These are phyloP conservation scores for Battus philenor DNA, from an alignment of 1,140 invertebrate genomes.

Conservation along the genomic window DNA sequence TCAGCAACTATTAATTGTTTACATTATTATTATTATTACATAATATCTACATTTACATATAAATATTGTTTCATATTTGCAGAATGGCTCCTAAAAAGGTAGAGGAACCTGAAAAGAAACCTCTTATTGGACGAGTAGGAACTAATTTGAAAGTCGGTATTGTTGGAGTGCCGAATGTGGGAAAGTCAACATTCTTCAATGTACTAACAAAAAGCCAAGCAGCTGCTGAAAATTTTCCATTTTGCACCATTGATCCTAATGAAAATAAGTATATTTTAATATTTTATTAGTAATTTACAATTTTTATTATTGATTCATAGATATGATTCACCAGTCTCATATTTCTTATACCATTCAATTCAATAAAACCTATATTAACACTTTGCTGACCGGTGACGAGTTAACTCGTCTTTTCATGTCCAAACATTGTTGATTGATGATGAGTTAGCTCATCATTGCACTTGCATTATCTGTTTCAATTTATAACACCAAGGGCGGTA, in stretches of 20 bases:
- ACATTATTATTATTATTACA: too few species aligned
- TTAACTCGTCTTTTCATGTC: too few species aligned
- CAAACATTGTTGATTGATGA: too few species aligned
- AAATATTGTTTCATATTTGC: slow-evolving; percentile 25
- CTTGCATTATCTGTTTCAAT: too few species aligned
- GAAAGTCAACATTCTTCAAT: slow-evolving; percentile 99
- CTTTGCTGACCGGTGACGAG: too few species aligned
- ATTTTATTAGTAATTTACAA: slow-evolving; percentile 14
- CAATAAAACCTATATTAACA: not conserved
- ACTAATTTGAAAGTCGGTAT: slow-evolving; percentile 98
- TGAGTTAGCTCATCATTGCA: too few species aligned
- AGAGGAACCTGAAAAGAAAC: slow-evolving; percentile 89
- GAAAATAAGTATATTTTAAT: slow-evolving; percentile 94
- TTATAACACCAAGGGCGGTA: too few species aligned
- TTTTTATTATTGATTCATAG: not conserved
- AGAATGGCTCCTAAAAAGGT: slow-evolving; percentile 97
- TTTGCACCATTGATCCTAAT: slow-evolving; percentile 99
- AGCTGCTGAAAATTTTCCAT: slow-evolving; percentile 98
- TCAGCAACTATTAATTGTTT: too few species aligned
- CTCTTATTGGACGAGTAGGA: slow-evolving; percentile 97
- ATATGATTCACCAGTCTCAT: not conserved
- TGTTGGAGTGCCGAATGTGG: slow-evolving; percentile 95
- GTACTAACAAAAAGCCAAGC: slow-evolving; percentile 97
- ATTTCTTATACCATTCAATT: not conserved
- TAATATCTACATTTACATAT: too few species aligned